Conservation (phyloP, 2,113 vertebrate species). For the Bambusicola thoracicus region DNA sequence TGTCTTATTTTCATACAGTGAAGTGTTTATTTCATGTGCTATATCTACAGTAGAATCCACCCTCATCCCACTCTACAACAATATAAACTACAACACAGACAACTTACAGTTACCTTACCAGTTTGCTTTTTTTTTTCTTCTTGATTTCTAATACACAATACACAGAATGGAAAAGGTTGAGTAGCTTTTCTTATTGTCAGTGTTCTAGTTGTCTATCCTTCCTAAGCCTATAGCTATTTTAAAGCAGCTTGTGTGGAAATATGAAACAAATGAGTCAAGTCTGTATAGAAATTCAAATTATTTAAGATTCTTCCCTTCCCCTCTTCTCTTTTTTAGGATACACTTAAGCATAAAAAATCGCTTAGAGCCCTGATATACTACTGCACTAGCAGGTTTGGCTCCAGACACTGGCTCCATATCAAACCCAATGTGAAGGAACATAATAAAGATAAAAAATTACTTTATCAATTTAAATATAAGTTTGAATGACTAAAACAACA, state of each 20-base stretch:
- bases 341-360: background rate
- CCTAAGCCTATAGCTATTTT: background rate
- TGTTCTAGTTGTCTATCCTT: background rate
- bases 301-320: background rate
- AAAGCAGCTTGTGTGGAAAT: background rate
- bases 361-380: constrained; percentile 14
- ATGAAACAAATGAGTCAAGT: background rate
- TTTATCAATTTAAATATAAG: constrained; percentile 62
- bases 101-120: background rate
- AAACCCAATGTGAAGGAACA: constrained; percentile 33
- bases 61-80: background rate
- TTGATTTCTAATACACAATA: background rate
- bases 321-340: background rate
- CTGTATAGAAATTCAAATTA: background rate
- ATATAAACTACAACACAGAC: background rate
- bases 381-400: constrained; percentile 43
- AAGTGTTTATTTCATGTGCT: background rate
- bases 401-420: constrained; percentile 45
- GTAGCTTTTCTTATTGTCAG: background rate
- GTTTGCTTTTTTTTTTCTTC: background rate
- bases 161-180: background rate
- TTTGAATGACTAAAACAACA: constrained; percentile 53
- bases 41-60: background rate
- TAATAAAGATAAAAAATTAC: constrained; percentile 61
- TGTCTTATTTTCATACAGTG: background rate